Evolutionary conservation across 2,888 invertebrate genomes (phyloP).

Genomic region (Drosophila nr. perissopoda): DNA sequence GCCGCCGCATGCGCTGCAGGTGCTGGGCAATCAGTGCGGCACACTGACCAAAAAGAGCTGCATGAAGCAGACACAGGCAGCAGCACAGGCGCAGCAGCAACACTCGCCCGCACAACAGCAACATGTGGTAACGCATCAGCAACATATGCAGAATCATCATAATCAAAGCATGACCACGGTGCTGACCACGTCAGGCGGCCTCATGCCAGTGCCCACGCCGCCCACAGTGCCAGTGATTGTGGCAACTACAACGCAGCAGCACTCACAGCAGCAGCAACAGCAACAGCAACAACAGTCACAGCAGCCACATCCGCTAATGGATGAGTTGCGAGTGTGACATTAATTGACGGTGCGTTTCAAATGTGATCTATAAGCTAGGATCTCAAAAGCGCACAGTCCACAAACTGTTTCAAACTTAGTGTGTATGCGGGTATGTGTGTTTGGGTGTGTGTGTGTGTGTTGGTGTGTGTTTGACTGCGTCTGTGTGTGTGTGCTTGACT

Average conservation of each 20-base stretch:
- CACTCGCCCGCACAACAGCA: slow-evolving; percentile 63
- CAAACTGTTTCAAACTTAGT: slow-evolving; percentile 35
- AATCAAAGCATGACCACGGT: slow-evolving; percentile 85
- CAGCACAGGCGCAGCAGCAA: slow-evolving; percentile 63
- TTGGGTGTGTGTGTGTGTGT: slow-evolving; percentile 5
- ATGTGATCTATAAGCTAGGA: slow-evolving; percentile 83
- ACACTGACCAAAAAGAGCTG: slow-evolving; percentile 91
- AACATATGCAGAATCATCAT: slow-evolving; percentile 84
- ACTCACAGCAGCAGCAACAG: slow-evolving; percentile 70
- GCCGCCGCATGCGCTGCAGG: slow-evolving; percentile 91
- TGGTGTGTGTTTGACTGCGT: slow-evolving; percentile 5
- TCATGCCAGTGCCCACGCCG: slow-evolving; percentile 88
- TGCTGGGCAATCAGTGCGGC: slow-evolving; percentile 89
- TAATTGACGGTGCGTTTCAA: slow-evolving; percentile 85
- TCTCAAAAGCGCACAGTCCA: slow-evolving; percentile 62
- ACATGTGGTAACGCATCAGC: slow-evolving; percentile 69
- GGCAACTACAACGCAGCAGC: slow-evolving; percentile 73
- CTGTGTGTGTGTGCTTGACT: slow-evolving; percentile 3
- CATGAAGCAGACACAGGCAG: slow-evolving; percentile 83
- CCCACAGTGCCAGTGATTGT: slow-evolving; percentile 76
- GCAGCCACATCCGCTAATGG: slow-evolving; percentile 88
- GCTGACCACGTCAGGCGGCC: slow-evolving; percentile 88
- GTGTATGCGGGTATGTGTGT: slow-evolving; percentile 21
- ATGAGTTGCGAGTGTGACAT: slow-evolving; percentile 94
- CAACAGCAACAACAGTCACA: slow-evolving; percentile 78